Evolutionary conservation across 1,140 invertebrate genomes (phyloP).

Genomic region (Bombus ignitus): DNA sequence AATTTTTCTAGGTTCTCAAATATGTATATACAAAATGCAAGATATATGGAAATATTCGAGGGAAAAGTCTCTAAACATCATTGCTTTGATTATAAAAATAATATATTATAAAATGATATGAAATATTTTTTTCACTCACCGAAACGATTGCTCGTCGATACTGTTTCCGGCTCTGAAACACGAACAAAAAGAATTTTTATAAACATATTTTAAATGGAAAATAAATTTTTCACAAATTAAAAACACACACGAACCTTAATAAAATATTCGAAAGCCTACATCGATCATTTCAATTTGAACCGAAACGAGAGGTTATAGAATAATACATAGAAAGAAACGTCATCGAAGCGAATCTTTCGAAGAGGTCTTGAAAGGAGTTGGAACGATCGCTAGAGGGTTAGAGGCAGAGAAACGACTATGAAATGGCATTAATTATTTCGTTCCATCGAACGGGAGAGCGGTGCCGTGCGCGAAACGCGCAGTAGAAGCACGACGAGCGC

Average conservation of each 20-base stretch:
- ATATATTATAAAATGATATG: too few species aligned
- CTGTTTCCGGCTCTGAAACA: constrained; percentile 9
- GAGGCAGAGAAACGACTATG: background rate
- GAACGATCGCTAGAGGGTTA: background rate
- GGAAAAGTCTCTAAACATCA: too few species aligned
- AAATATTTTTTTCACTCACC: background rate
- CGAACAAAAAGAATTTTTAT: background rate
- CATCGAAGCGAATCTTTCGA: background rate
- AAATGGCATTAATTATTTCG: constrained; percentile 35
- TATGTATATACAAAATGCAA: background rate
- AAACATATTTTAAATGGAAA: background rate
- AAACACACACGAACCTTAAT: background rate
- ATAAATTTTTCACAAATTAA: too few species aligned
- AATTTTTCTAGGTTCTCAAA: background rate
- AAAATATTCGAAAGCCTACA: background rate
- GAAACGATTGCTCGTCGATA: too few species aligned
- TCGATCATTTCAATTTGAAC: background rate
- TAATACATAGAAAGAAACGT: background rate
- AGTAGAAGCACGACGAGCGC: background rate
- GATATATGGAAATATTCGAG: background rate
- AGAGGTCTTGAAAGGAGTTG: background rate
- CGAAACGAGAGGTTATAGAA: background rate
- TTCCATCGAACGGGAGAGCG: background rate
- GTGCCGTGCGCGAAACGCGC: background rate
- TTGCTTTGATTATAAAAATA: too few species aligned